A percentile compares a stretch with the other conserved stretches of the same genome.
These are phyloP conservation scores for Motacilla tschutschensis DNA, from an alignment of 2,113 vertebrate species.

Conservation along the genomic window DNA sequence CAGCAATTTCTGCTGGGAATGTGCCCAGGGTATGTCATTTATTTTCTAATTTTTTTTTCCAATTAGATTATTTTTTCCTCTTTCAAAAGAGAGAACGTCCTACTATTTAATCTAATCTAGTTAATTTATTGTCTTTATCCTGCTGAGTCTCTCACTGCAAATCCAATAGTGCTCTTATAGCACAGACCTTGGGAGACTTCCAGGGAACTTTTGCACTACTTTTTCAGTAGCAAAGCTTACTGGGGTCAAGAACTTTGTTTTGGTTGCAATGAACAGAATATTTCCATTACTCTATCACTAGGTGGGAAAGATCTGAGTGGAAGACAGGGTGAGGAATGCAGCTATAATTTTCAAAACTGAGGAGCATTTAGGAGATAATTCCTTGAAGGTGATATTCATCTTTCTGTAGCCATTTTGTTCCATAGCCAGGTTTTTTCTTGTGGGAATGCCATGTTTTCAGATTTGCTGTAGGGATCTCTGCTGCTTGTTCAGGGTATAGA, in stretches of 20 bases:
- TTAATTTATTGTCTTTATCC: neutral
- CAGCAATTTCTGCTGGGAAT: slow-evolving; percentile 41
- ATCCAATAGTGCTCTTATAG: neutral
- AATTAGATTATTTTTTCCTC: slow-evolving; percentile 16
- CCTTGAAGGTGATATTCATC: neutral
- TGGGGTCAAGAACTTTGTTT: neutral
- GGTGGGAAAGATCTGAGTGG: neutral
- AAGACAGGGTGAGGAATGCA: neutral
- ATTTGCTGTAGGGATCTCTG: neutral
- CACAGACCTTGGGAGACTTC: neutral
- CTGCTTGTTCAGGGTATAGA: neutral
- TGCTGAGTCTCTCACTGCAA: neutral
- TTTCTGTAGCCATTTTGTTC: neutral
- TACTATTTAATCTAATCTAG: neutral
- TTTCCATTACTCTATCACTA: neutral
- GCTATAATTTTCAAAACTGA: fast-evolving
- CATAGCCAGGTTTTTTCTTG: neutral
- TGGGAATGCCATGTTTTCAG: neutral
- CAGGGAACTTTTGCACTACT: neutral
- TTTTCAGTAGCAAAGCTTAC: neutral
- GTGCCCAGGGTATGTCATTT: neutral
- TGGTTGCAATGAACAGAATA: neutral
- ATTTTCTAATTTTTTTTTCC: neutral
- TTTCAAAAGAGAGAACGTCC: neutral
- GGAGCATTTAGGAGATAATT: neutral